phyloP scores from a whole-genome alignment of 2,797 vertebrate genomes.

The Cephalopachus bancanus region DNA sequence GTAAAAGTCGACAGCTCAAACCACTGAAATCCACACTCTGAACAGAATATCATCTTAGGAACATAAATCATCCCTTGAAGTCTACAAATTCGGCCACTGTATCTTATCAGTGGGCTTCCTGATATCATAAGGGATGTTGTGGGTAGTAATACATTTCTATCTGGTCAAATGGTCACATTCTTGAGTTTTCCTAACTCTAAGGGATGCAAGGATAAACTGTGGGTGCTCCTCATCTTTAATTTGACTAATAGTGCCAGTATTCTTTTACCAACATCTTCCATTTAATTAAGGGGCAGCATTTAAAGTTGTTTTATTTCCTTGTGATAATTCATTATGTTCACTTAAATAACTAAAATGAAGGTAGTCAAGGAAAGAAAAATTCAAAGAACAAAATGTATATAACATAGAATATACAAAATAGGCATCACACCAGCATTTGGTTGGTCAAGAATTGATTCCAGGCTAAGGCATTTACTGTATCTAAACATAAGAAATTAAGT shows the following conservation, averaged over 20 bases:
- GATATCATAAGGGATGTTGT: not conserved
- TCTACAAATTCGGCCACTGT: conserved; percentile 52
- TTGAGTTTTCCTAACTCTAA: conserved; percentile 28
- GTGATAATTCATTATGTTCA: not conserved
- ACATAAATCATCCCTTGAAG: not conserved
- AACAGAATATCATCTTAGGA: conserved; percentile 23
- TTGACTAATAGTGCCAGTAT: conserved; percentile 36
- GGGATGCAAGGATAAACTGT: not conserved
- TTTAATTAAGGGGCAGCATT: conserved; percentile 49
- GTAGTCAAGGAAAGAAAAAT: not conserved
- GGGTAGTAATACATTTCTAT: not conserved
- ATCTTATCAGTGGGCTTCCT: conserved; percentile 13
- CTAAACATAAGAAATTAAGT: conserved; percentile 1
- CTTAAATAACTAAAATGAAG: conserved; percentile 53
- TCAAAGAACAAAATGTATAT: conserved; percentile 4
- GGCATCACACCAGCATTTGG: not conserved
- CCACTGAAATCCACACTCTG: not conserved
- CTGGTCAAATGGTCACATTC: not conserved
- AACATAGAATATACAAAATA: not conserved
- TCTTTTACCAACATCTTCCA: not conserved
- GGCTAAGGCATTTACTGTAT: not conserved
- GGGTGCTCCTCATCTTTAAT: not conserved
- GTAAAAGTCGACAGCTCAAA: not conserved
- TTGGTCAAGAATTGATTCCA: conserved; percentile 40
- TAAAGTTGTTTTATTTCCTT: not conserved